These are phyloP conservation scores for Aphis craccivora DNA, from an alignment of 1,140 invertebrate genomes.

Conservation along the genomic window DNA sequence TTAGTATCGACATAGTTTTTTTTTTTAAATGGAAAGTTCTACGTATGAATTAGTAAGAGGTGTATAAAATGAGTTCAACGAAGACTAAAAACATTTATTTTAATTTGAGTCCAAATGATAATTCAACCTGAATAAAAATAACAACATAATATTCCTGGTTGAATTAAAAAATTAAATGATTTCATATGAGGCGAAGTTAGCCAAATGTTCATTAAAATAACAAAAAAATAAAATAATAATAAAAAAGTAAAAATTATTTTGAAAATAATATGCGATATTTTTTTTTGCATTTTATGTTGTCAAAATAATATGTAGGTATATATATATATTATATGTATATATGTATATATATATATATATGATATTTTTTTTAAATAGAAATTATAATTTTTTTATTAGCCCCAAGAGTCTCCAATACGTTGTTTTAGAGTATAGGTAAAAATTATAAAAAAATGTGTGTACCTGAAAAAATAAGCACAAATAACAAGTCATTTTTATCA, in stretches of 20 bases:
- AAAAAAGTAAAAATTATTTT: neutral
- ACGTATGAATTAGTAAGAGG: neutral
- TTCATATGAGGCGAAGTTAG: neutral
- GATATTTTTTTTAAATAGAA: neutral
- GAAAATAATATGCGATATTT: neutral
- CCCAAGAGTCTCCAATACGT: neutral
- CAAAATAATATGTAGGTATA: neutral
- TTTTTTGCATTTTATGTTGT: neutral
- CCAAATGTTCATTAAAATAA: too few relatives aligned
- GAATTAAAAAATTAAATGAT: neutral
- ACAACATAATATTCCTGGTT: neutral
- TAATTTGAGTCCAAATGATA: neutral
- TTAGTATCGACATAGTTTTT: neutral
- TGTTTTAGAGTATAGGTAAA: neutral
- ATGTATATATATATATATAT: too few relatives aligned
- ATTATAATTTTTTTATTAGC: neutral
- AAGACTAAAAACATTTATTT: neutral
- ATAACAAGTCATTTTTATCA: neutral
- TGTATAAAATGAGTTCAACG: neutral
- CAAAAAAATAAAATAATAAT: neutral
- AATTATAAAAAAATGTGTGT: neutral
- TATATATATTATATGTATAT: too few relatives aligned
- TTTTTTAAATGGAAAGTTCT: slow-evolving; percentile 5
- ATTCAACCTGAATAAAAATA: neutral
- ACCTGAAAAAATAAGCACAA: neutral